phyloP scores from a whole-genome alignment of 2,797 vertebrate genomes.

The Coregonus sp. region DNA sequence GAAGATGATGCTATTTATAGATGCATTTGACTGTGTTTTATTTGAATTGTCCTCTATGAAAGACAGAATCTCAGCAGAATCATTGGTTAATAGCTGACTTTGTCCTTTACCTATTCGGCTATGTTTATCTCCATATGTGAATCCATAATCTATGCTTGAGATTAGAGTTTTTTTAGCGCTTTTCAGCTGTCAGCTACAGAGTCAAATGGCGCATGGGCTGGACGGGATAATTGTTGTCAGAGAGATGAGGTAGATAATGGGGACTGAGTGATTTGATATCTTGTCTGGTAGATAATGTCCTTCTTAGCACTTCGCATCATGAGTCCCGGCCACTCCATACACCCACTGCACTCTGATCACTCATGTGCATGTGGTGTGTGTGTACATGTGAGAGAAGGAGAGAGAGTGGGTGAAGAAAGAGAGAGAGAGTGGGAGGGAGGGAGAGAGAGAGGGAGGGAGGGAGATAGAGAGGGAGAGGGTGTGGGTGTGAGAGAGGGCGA shows the following conservation, averaged over 20 bases:
- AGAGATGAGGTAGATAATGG: constrained; percentile 50
- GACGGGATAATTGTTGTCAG: constrained; percentile 51
- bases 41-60: neutral
- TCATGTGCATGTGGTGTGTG: too few relatives aligned
- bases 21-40: too few relatives aligned
- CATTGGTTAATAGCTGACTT: too few relatives aligned
- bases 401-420: constrained; percentile 12
- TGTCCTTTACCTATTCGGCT: too few relatives aligned
- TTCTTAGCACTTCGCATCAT: neutral
- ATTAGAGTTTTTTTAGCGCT: neutral
- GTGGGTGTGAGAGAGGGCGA: neutral
- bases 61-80: neutral
- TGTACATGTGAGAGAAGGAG: constrained; percentile 5
- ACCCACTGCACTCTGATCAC: neutral
- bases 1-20: neutral
- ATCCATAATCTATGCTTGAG: neutral
- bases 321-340: neutral
- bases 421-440: constrained; percentile 16
- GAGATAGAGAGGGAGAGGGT: neutral
- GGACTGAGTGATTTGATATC: constrained; percentile 43
- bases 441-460: neutral
- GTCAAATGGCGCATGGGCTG: constrained; percentile 52
- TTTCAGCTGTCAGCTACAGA: neutral
- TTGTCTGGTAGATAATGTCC: constrained; percentile 21
- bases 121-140: too few relatives aligned